Conservation (phyloP, 2,113 vertebrate species). For the Entelurus aequoreus region DNA sequence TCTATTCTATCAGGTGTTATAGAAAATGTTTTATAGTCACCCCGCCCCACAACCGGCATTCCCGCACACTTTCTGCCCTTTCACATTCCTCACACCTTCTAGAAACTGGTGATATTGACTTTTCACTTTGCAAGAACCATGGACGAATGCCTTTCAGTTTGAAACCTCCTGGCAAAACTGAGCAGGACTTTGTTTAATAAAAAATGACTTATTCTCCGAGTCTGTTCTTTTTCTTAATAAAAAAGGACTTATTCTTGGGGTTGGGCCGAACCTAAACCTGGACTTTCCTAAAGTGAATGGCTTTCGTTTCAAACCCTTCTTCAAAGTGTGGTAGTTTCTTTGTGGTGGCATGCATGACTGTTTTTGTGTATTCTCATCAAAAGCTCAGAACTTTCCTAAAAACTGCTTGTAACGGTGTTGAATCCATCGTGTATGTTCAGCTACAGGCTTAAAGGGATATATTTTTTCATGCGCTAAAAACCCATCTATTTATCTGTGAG, state of each 20-base stretch:
- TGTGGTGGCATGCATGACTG: constrained; percentile 30
- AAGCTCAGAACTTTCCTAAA: not conserved
- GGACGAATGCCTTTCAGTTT: constrained; percentile 27
- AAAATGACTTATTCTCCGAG: not conserved
- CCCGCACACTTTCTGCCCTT: not conserved
- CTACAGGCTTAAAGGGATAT: too few species aligned
- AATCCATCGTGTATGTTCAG: constrained; percentile 39
- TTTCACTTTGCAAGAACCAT: not conserved
- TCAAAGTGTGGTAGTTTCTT: constrained; percentile 6
- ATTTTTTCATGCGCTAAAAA: too few species aligned
- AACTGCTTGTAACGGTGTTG: constrained; percentile 16
- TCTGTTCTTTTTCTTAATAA: not conserved
- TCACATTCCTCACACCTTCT: not conserved
- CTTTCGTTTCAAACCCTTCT: constrained; percentile 18
- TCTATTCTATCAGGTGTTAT: too few species aligned
- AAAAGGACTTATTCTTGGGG: not conserved
- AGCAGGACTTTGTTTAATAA: not conserved
- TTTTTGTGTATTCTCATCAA: not conserved
- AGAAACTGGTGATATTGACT: not conserved
- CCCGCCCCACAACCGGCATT: not conserved
- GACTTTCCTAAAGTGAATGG: constrained; percentile 18
- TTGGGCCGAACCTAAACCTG: not conserved
- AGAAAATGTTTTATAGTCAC: too few species aligned
- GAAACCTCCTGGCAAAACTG: not conserved
- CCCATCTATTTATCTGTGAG: too few species aligned